Conservation (phyloP, 2,113 vertebrate species). For the Megaceryle torquata region DNA sequence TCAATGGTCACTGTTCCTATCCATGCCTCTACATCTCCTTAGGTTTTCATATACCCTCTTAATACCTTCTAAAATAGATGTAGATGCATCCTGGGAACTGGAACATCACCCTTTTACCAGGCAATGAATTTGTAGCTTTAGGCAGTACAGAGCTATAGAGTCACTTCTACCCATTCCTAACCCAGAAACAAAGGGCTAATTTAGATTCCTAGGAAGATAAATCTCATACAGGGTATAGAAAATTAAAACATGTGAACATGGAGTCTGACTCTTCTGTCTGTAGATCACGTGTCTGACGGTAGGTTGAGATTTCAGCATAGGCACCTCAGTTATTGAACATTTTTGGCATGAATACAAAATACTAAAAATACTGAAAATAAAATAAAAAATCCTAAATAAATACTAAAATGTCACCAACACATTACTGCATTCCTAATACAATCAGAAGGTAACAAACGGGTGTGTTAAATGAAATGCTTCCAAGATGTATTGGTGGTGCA, state of each 20-base stretch:
- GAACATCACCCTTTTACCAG: neutral
- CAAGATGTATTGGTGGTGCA: neutral
- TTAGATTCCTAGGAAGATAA: neutral
- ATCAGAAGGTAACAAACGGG: neutral
- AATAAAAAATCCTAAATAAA: too few relatives aligned
- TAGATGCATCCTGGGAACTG: neutral
- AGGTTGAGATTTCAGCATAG: neutral
- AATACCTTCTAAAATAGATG: neutral
- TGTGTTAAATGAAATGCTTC: neutral
- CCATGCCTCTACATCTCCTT: neutral
- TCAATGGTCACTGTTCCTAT: too few relatives aligned
- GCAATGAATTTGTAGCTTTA: neutral
- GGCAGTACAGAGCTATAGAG: neutral
- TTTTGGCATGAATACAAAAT: neutral
- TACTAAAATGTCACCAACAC: neutral
- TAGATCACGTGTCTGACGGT: neutral
- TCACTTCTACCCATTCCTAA: neutral
- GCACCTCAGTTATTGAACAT: neutral
- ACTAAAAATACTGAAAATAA: neutral
- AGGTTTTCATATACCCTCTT: neutral
- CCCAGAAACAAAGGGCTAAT: neutral
- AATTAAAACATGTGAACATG: accelerated
- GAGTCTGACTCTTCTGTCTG: neutral
- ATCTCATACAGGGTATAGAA: neutral
- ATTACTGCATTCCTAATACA: neutral